These are phyloP conservation scores for Daubentonia madagascariensis DNA, from an alignment of 2,113 vertebrate species.

Conservation along the genomic window DNA sequence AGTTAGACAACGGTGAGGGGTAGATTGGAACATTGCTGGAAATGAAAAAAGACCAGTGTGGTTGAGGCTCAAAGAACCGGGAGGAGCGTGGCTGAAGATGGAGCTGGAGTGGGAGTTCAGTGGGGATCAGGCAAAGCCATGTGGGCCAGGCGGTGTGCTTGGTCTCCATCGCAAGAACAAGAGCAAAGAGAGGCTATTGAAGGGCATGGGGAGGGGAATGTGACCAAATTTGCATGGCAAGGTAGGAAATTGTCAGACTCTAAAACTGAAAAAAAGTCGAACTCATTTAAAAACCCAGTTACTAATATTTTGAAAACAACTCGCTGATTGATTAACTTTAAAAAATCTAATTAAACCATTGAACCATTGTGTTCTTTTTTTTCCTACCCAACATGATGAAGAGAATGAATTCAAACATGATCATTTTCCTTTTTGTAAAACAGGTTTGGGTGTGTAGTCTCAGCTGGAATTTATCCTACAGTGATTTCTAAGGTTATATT, in stretches of 20 bases:
- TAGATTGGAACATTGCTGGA: not conserved
- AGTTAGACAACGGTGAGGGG: too few relatives aligned
- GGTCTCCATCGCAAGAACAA: not conserved
- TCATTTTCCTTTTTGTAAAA: not conserved
- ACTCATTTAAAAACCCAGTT: not conserved
- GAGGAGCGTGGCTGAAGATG: rapidly evolving
- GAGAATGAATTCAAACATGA: not conserved
- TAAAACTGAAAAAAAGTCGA: not conserved
- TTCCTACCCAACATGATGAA: not conserved
- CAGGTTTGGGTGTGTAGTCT: not conserved
- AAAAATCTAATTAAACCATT: not conserved
- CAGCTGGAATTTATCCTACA: not conserved
- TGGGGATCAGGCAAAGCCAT: not conserved
- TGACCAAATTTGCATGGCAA: not conserved
- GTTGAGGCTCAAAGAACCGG: not conserved
- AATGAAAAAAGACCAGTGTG: too few relatives aligned
- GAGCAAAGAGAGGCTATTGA: not conserved
- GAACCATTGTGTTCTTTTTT: not conserved
- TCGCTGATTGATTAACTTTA: not conserved
- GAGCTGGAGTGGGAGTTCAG: too few relatives aligned
- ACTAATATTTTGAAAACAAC: not conserved
- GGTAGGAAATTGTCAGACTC: not conserved
- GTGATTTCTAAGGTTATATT: constrained; percentile 36
- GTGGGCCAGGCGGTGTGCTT: rapidly evolving
- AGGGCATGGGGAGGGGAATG: not conserved